Evolutionary conservation across 2,797 vertebrate genomes (phyloP).

Genomic region (Eleutherodactylus coqui): DNA sequence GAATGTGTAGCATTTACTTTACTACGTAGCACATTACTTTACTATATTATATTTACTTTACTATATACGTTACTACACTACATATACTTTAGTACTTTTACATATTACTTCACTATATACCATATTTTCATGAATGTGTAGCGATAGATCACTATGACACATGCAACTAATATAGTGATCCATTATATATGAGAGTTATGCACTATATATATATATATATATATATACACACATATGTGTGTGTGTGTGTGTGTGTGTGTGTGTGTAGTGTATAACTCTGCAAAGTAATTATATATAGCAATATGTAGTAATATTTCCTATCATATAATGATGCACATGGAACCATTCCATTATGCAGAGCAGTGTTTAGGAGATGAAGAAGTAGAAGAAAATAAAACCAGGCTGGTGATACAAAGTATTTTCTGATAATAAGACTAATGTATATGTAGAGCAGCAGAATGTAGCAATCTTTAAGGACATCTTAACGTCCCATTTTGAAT

Average conservation of each 20-base stretch:
- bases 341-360: not conserved
- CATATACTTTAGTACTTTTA: no score
- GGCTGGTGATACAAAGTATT: not conserved
- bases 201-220: not conserved
- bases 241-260: no score
- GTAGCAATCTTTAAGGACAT: not conserved
- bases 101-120: no score
- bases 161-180: not conserved
- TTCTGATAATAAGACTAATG: not conserved
- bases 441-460: not conserved
- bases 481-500: conserved; percentile 29
- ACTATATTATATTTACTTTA: no score
- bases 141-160: not conserved
- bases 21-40: no score
- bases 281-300: not conserved
- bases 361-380: not conserved
- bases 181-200: no score
- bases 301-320: not conserved
- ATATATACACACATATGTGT: no score
- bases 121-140: not conserved
- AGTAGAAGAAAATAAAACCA: not conserved
- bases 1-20: no score
- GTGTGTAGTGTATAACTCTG: no score
- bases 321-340: not conserved
- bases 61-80: no score